Evolutionary conservation across 2,113 vertebrate genomes (phyloP), one percentile per base, ranked within the genome.

Genomic region (Pygoscelis adeliae): DNA sequence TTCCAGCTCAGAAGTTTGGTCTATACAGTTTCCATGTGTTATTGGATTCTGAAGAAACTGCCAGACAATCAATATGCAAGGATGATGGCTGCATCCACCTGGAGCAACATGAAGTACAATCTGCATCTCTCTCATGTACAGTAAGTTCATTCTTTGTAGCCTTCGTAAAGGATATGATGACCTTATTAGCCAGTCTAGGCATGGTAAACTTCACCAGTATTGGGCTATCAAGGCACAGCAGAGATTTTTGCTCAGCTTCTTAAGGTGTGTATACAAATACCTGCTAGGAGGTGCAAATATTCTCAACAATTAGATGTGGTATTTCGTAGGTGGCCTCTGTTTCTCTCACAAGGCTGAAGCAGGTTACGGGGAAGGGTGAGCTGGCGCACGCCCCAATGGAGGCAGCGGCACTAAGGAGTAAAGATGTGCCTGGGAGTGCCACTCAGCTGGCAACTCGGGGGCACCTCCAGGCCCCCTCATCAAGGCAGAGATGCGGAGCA

Each of bases 301-400:
- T 72, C 26, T 72, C 34, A 22, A 6, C 16, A 72, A 8, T n/a
- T 69, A 44, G 40, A 52, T 23, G 5, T 0, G 0, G n/a, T 80
- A 80, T 77, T 90, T 80, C 2, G 2, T 30, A 83, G 44, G 53
- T 3, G 2, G 34, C 5, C 21, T 26, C 52, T 11, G 27, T 72
- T 93, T 88, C 18, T 53, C 42, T 66, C 38, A 34, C 13, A 44
- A 56, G 15, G 23, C 32, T 69, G 78, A 92, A 85, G 46, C 20
- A 77, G 18, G 9, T 63, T 44, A 59, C 4, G 56, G 18, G 12
- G 27, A 80, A 77, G 32, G 15, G 16, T 0, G 1, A 83, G 11
- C 5, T 38, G 52, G 47, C 50, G 20, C 32, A 50, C 1, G 3
- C 5, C 2, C 15, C 22, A 38, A 44, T 18, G 70, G 56, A 86